These are phyloP conservation scores for Rhipidura dahli DNA, from an alignment of 2,113 vertebrate species.

Conservation along the genomic window DNA sequence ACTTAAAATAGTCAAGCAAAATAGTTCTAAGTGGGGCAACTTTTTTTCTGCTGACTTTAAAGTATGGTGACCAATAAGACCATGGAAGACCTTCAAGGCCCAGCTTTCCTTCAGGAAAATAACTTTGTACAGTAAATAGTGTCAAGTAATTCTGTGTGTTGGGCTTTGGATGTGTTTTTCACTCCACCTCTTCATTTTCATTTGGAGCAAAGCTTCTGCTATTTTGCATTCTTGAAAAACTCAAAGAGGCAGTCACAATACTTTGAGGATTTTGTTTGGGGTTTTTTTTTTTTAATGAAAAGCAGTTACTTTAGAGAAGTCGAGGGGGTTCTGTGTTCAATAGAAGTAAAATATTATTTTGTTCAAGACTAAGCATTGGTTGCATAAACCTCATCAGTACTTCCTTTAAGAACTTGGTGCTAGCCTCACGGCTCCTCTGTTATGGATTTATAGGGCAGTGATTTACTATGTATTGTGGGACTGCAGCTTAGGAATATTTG, in stretches of 20 bases:
- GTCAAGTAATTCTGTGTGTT: neutral
- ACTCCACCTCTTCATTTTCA: neutral
- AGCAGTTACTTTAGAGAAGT: neutral
- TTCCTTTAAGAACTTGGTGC: neutral
- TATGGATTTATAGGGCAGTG: neutral
- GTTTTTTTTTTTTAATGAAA: neutral
- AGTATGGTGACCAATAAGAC: neutral
- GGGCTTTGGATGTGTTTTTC: neutral
- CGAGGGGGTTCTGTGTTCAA: accelerated
- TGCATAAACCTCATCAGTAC: neutral
- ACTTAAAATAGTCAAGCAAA: neutral
- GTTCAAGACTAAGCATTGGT: neutral
- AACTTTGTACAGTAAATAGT: neutral
- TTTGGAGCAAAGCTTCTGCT: neutral
- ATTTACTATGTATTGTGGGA: constrained; percentile 13
- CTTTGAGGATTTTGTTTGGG: neutral
- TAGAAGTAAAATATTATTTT: neutral
- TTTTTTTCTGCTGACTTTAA: neutral
- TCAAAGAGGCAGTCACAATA: neutral
- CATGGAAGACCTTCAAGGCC: neutral
- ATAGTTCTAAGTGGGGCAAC: accelerated
- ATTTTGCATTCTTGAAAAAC: neutral
- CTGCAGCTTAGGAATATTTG: neutral
- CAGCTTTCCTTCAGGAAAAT: neutral
- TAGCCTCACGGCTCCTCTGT: neutral